Conservation (phyloP, 2,888 invertebrate genomes). For the Philhelius pedissequus region DNA sequence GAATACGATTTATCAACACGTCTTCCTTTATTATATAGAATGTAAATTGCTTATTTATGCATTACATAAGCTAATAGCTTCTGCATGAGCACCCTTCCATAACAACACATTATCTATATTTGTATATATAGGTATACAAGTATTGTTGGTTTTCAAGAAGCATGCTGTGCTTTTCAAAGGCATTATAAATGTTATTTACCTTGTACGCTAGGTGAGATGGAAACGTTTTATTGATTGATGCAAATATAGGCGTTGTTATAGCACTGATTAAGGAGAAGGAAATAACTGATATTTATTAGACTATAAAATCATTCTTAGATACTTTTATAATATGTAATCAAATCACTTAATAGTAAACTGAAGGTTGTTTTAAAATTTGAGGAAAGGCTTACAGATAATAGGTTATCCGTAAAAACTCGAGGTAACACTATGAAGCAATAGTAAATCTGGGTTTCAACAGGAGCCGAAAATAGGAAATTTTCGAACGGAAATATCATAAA, state of each 20-base stretch:
- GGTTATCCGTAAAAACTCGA: no score
- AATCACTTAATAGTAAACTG: no score
- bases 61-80: slow-evolving; percentile 24
- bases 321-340: no score
- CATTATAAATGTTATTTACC: slow-evolving; percentile 11
- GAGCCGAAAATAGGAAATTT: no score
- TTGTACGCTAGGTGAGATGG: background rate
- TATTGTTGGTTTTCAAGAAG: background rate
- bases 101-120: background rate
- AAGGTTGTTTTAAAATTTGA: no score
- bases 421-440: no score
- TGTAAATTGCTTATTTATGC: slow-evolving; percentile 34
- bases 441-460: no score
- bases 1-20: slow-evolving; percentile 28
- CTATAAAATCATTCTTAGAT: background rate
- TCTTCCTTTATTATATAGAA: slow-evolving; percentile 5
- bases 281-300: background rate
- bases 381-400: no score
- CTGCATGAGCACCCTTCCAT: slow-evolving; percentile 19
- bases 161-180: background rate
- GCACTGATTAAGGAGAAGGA: background rate
- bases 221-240: slow-evolving; percentile 1
- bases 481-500: no score
- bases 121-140: no score
- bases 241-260: background rate